Evolutionary conservation across 2,888 invertebrate genomes (phyloP), one percentile per base, ranked within the genome.

Genomic region (Tachina lurida): DNA sequence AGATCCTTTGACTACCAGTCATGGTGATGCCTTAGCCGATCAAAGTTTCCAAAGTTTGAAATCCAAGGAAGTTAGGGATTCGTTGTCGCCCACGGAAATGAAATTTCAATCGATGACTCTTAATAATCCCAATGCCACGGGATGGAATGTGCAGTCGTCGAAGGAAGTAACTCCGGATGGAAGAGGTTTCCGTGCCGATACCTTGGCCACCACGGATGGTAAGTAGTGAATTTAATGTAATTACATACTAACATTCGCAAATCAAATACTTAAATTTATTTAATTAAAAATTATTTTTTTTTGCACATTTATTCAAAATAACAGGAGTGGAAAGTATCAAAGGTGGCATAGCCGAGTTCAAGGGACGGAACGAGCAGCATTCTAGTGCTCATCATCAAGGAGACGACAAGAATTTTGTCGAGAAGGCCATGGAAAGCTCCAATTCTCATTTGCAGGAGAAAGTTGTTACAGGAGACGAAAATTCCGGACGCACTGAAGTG

Each of bases 31-130:
- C 15, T 94, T 96, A 90, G 94, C 94, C 74, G 96, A 96, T 93
- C 96, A 96, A 93, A 96, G 95, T 91, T 96, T 96, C 93, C 94
- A 96, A 92, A 95, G 95, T 87, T 94, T 96, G 92, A 96, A 96
- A 93, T 95, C 95, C 89, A 96, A 96, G 93, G 96, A 96, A 93
- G 95, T 96, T 86, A 94, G 96, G 82, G 96, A 96, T 91, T 96
- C 96, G 22, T 95, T 95, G 93, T 96, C 96, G 83, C 96, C 96
- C 43, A 95, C 95, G 79, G 93, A 93, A 82, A 89, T 92, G 43
- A 91, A 91, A 78, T 92, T 92, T 87, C 92, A 91, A 78, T 90
- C 92, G 84, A 89, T 91, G 88, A 89, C 87, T 4, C 84, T 92
- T 15, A 89, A 90, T 63, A 91, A 91, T 63, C 93, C 93, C 82